Base-by-base conservation (phyloP, 2,113 vertebrate species). In the Parus major region DNA sequence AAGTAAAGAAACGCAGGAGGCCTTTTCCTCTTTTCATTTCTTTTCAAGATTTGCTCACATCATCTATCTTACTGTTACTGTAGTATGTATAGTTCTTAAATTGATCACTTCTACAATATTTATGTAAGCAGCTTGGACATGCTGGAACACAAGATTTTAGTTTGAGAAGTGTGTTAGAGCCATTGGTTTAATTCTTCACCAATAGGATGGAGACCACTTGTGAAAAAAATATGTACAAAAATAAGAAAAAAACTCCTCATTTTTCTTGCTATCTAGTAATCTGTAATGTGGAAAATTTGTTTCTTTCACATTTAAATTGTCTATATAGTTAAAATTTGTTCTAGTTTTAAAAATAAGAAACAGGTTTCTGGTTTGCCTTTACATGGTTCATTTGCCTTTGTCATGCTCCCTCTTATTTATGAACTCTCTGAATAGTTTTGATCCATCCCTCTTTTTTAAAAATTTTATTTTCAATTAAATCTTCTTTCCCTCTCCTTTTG, bases 221-320 rank as follows among this genome's bases (percentile, higher is more conserved):
- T 29, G 15, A 60, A 72, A 47, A 72, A 77, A 16, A 14, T 15
- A 12, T 68, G 10, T 10, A 55, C 12, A 60, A 72, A 83, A 71
- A 23, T 15, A 47, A 25, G 41, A 31, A 42, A 24, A 29, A 41
- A 2, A 0, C 0, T 5, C 11, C 24, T 41, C 0, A 36, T 68
- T 59, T 87, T 21, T 47, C 59, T 36, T 76, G 28, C 64, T 63
- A 76, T 36, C 9, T 39, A 41, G 18, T 59, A 83, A 28, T 6
- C 59, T 72, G 2, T 29, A 56, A 31, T 53, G 20, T 47, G 29
- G 47, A 35, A 69, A 75, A 50, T 15, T 4, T 15, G 4, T 1
- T 55, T 52, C 83, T 70, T 75, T 33, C 42, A 39, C 10, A 63
- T 81, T 72, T 41, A 70, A 33, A 9, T 79, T 42, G 19, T n/a